Percentiles rank a stretch among this genome's conserved stretches.
These are phyloP conservation scores for Palythoa grandis DNA, from an alignment of 92 coral and sea anemone species.

Conservation along the genomic window DNA sequence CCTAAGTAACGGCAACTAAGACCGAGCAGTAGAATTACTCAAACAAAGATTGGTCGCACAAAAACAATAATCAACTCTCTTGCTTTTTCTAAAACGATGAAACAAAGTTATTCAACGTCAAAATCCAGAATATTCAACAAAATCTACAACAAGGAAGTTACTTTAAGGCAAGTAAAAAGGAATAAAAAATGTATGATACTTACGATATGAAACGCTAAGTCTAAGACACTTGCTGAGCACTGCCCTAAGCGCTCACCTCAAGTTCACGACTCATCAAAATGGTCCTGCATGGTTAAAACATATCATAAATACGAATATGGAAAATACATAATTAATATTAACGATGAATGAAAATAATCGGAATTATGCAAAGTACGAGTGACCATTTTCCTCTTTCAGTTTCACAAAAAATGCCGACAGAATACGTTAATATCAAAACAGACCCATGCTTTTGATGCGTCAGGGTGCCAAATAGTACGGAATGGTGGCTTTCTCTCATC, in stretches of 20 bases:
- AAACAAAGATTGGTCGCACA: no score
- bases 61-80: no score
- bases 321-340: slow-evolving; percentile 38
- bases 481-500: neutral
- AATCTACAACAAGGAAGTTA: neutral
- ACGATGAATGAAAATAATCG: slow-evolving; percentile 24
- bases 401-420: slow-evolving; percentile 42
- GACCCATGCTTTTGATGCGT: slow-evolving; percentile 18
- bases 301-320: neutral
- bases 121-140: neutral
- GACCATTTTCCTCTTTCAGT: slow-evolving; percentile 35
- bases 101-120: neutral
- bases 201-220: neutral
- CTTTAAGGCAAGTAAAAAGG: neutral
- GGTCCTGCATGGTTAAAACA: neutral
- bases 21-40: no score
- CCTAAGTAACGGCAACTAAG: no score
- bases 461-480: neutral
- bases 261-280: neutral
- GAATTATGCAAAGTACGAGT: slow-evolving; percentile 32
- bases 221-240: neutral
- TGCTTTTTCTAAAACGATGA: neutral
- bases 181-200: neutral
- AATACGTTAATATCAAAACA: slow-evolving; percentile 36
- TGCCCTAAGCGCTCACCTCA: neutral